phyloP scores from a whole-genome alignment of 1,140 invertebrate genomes.

The Onthophagus taurus region DNA sequence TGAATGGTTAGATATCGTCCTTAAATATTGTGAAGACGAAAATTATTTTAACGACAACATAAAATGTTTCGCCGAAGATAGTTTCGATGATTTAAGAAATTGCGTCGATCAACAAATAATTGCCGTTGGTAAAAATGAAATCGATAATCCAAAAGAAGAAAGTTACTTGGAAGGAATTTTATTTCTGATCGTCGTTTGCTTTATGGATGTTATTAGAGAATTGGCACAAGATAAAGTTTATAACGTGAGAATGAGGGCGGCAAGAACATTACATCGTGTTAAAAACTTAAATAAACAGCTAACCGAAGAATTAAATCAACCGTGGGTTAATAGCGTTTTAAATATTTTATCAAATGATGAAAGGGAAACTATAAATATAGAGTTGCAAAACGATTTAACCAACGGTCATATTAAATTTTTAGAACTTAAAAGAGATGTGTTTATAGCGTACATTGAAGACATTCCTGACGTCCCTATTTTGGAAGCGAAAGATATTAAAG shows the following conservation, averaged over 20 bases:
- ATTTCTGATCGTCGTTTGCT: conserved; percentile 19
- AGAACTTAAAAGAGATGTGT: neutral
- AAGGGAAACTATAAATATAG: conserved; percentile 9
- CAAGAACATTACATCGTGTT: conserved; percentile 18
- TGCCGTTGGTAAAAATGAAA: conserved; percentile 13
- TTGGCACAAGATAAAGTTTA: conserved; percentile 19
- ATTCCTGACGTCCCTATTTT: neutral
- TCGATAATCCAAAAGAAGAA: conserved; percentile 6
- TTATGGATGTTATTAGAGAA: conserved; percentile 17
- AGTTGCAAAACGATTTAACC: conserved; percentile 15
- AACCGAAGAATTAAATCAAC: conserved; percentile 17
- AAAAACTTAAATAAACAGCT: conserved; percentile 15
- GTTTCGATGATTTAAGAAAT: conserved; percentile 15
- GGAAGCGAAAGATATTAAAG: neutral
- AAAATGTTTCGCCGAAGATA: conserved; percentile 23
- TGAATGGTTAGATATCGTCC: conserved; percentile 17
- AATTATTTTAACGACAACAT: conserved; percentile 17
- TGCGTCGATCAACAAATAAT: conserved; percentile 17
- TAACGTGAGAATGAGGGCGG: conserved; percentile 20
- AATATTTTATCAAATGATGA: conserved; percentile 15
- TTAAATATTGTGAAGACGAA: conserved; percentile 13
- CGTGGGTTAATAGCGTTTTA: conserved; percentile 17
- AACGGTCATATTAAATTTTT: too few relatives aligned
- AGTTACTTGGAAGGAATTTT: conserved; percentile 24
- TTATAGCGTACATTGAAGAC: too few relatives aligned